A percentile compares a stretch with the other conserved stretches of the same genome.
Conservation (phyloP, 2,113 vertebrate genomes). For the Megalops atlanticus region DNA sequence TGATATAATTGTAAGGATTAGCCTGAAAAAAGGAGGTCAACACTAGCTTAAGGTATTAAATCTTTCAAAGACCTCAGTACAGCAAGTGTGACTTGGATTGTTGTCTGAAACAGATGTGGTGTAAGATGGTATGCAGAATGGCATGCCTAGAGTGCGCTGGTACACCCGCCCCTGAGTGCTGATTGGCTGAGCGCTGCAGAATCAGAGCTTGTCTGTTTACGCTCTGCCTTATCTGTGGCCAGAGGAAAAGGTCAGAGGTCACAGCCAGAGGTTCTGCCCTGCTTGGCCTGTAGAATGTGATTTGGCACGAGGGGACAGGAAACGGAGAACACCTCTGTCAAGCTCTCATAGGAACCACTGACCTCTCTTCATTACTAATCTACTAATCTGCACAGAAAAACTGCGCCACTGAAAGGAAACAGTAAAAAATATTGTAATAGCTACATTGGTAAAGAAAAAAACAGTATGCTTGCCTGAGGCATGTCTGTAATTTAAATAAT, state of each 20-base stretch:
- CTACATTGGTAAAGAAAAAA: background rate
- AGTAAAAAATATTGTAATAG: background rate
- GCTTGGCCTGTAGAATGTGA: slow-evolving; percentile 1
- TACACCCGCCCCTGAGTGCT: too few species aligned
- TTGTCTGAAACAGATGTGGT: background rate
- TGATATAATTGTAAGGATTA: background rate
- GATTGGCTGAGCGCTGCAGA: slow-evolving; percentile 31
- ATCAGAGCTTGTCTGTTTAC: slow-evolving; percentile 72
- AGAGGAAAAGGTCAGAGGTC: slow-evolving; percentile 67
- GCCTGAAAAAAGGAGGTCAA: background rate
- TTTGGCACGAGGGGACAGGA: background rate
- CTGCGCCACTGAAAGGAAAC: background rate
- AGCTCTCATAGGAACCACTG: too few species aligned
- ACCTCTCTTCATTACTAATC: background rate
- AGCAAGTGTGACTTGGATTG: background rate
- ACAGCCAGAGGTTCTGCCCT: background rate
- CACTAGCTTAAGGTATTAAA: background rate
- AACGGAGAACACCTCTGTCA: background rate
- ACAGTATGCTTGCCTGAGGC: too few species aligned
- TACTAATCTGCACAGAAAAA: too few species aligned
- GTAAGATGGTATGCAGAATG: background rate
- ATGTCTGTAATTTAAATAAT: background rate
- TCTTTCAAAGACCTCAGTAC: background rate
- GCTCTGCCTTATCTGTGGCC: slow-evolving; percentile 68
- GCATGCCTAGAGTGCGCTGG: too few species aligned